Percentiles rank a stretch among this genome's conserved stretches.
These are phyloP conservation scores for Peromyscus leucopus DNA, from an alignment of 2,113 vertebrate species.

Conservation along the genomic window DNA sequence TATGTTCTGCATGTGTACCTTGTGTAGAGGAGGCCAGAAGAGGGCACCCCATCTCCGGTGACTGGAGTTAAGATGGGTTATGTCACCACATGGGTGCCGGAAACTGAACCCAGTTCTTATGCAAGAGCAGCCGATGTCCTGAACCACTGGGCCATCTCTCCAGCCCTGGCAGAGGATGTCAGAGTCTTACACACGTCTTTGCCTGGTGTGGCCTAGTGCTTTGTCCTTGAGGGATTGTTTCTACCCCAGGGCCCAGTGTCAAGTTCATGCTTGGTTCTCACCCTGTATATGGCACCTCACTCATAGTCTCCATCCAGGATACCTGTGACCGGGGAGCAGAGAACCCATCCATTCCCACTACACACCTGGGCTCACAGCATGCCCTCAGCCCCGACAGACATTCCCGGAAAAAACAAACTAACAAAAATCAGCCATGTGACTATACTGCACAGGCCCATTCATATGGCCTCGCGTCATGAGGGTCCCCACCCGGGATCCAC, in stretches of 20 bases:
- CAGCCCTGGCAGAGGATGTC: neutral
- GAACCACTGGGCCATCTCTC: neutral
- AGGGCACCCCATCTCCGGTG: neutral
- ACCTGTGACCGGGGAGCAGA: neutral
- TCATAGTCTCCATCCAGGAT: fast-evolving
- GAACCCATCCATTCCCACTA: no score
- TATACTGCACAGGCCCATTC: fast-evolving
- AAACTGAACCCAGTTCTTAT: neutral
- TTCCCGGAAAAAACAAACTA: neutral
- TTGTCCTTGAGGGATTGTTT: neutral
- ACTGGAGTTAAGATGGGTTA: neutral
- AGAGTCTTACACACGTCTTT: neutral
- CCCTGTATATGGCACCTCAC: neutral
- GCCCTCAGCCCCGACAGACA: neutral
- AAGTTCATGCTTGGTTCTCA: neutral
- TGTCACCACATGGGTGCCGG: neutral
- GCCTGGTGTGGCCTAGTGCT: neutral
- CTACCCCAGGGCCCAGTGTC: neutral
- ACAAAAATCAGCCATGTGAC: neutral
- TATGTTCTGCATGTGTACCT: neutral
- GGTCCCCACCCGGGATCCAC: neutral
- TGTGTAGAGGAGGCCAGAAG: neutral
- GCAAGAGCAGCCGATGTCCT: neutral
- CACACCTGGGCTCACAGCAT: neutral
- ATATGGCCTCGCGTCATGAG: neutral